Evolutionary conservation across 2,888 invertebrate genomes (phyloP).

Genomic region (Petrolisthes cinctipes): DNA sequence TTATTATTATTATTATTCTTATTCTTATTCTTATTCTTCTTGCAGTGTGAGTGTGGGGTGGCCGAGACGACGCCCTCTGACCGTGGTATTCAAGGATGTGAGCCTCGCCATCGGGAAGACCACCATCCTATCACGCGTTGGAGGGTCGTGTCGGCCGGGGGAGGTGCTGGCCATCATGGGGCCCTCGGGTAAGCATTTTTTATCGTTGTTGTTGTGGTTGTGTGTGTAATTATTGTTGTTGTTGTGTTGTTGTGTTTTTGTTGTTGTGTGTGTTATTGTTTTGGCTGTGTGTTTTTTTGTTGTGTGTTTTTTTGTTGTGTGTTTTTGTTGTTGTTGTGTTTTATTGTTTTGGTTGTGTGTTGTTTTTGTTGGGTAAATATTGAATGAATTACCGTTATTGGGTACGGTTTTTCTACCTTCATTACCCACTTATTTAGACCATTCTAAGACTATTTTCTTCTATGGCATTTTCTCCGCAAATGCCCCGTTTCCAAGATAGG

Average conservation of each 20-base stretch:
- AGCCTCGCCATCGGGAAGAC: conserved; percentile 40
- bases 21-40: neutral
- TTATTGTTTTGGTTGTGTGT: too few species aligned
- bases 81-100: conserved; percentile 47
- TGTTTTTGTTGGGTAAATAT: too few species aligned
- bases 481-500: too few species aligned
- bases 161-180: conserved; percentile 86
- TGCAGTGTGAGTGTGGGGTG: conserved; percentile 36
- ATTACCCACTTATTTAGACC: too few species aligned
- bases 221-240: neutral
- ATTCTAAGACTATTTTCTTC: too few species aligned
- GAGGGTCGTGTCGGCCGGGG: conserved; percentile 81
- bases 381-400: too few species aligned
- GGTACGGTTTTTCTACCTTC: too few species aligned
- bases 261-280: neutral
- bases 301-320: too few species aligned
- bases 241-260: neutral
- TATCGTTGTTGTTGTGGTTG: too few species aligned
- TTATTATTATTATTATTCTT: neutral
- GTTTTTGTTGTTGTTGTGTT: too few species aligned
- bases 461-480: too few species aligned
- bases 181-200: conserved; percentile 81
- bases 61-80: conserved; percentile 44
- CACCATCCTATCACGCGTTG: conserved; percentile 77
- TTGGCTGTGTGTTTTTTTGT: too few species aligned